Base-by-base conservation (phyloP, 2,797 vertebrate genomes). In the Miichthys miiuy region DNA sequence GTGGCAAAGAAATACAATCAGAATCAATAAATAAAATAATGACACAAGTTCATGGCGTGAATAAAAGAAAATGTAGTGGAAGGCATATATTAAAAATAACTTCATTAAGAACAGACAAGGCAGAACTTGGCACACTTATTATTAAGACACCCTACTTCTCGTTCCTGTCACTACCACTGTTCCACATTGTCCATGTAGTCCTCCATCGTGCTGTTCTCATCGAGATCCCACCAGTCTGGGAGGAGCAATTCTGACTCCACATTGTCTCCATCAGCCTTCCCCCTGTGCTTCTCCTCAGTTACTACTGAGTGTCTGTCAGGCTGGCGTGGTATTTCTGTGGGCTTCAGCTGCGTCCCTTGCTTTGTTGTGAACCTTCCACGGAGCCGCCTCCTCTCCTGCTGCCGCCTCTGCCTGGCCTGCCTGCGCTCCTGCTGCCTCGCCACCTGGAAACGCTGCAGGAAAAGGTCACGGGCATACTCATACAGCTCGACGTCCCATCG, bases 401-500 rank as follows among this genome's bases (percentile, higher is more conserved):
- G 96, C 67, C 97, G 95, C 81, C 96, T 96, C 86, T 96, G 94
- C 60, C 97, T 94, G 34, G 97, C 97, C 75, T 97, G 96, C 85
- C 97, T 95, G 85, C 97, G 96, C 85, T 99, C 97, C 85, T 97
- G 97, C 96, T 99, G 98, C 90, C 98, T 93, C 54, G 96, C 97
- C 84, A 94, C 96, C 95, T 98, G 97, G 92, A 98, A 99, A 52
- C 98, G 96, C 93, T 99, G 98, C 91, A 99, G 85, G 84, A 99
- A 99, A 79, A 99, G 97, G 87, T 99, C 98, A 51, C 98, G 96
- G 64, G 97, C 98, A 41, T 97, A 99, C 87, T 97, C 97, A 3
- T 99, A 99, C 86, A 99, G 94, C 80, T 98, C 97, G 84, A 98
- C 91, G 68, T 99, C 98, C 96, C 98, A 97, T 88, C 93, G 96